Evolutionary conservation across 2,888 invertebrate genomes (phyloP).

Genomic region (Napeogenes sylphis): DNA sequence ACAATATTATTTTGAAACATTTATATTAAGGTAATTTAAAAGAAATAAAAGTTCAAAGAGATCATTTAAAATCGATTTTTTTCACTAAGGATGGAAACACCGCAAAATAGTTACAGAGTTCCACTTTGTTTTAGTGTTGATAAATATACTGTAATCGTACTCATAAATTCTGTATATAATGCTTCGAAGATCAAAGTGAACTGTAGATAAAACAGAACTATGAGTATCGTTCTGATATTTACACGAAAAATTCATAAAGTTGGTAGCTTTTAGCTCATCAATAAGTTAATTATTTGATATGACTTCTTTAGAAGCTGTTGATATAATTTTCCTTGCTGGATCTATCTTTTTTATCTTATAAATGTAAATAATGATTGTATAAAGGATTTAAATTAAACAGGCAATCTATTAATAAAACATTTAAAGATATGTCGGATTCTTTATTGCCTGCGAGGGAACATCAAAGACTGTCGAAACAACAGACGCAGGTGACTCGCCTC

Average conservation of each 20-base stretch:
- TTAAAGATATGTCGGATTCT: not conserved
- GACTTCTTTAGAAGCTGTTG: not conserved
- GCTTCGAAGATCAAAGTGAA: not conserved
- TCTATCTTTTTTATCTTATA: too few species aligned
- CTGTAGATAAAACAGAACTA: not conserved
- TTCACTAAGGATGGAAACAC: too few species aligned
- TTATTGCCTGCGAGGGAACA: constrained; percentile 9
- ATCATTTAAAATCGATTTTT: not conserved
- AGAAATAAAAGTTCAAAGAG: not conserved
- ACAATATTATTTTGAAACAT: not conserved
- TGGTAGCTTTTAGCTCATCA: not conserved
- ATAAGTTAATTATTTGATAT: not conserved
- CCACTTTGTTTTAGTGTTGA: not conserved
- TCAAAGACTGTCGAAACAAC: constrained; percentile 21
- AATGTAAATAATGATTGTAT: too few species aligned
- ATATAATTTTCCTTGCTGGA: not conserved
- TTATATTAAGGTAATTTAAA: not conserved
- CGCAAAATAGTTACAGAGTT: too few species aligned
- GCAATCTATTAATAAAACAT: not conserved
- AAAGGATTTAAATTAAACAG: too few species aligned
- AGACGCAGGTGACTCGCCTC: constrained; percentile 24
- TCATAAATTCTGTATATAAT: not conserved
- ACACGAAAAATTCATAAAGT: not conserved
- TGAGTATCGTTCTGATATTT: not conserved
- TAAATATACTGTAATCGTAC: not conserved